Base-by-base conservation (phyloP, 2,113 vertebrate species). In the Pollachius pollachius region DNA sequence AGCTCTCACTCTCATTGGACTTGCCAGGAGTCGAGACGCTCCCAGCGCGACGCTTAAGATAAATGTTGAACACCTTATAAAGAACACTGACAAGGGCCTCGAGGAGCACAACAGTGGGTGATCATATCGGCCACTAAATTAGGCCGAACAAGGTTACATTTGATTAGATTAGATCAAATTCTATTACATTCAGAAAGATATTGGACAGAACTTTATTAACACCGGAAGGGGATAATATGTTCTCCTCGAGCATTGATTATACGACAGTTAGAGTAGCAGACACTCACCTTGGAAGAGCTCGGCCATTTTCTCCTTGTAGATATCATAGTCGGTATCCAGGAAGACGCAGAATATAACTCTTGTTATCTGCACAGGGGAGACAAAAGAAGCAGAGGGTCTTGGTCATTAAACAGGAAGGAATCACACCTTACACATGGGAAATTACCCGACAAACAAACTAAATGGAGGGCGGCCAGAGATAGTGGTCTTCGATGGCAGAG, bases 261-360 rank as follows among this genome's bases (percentile, higher is more conserved):
- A 48, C 9, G 41, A 48, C 41, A 48, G 41, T 7, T 7, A 3
- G 41, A 48, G 41, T 48, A 48, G 41, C 7, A 48, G 17, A 67
- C 18, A 75, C 74, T 57, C 91, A 99, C 97, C 97, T 92, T 90
- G 81, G 86, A 99, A 99, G 83, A 95, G 89, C 25, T 93, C 87
- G 0, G 90, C 88, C 95, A 99, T 96, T 92, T 97, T 98, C 89
- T 95, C 96, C 90, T 95, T 97, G 93, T 97, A 99, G 91, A 99
- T 99, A 90, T 92, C 92, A 88, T 93, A 98, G 87, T 99, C 97
- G 7, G 94, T 92, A 85, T 99, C 97, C 78, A 99, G 93, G 90
- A 99, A 99, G 87, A 99, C 96, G 0, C 97, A 99, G 92, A 99
- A 98, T 91, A 99, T 97, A 89, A 99, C 90, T 62, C 95, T 95